phyloP scores from a whole-genome alignment of 2,113 vertebrate genomes.

The Sapajus apella region DNA sequence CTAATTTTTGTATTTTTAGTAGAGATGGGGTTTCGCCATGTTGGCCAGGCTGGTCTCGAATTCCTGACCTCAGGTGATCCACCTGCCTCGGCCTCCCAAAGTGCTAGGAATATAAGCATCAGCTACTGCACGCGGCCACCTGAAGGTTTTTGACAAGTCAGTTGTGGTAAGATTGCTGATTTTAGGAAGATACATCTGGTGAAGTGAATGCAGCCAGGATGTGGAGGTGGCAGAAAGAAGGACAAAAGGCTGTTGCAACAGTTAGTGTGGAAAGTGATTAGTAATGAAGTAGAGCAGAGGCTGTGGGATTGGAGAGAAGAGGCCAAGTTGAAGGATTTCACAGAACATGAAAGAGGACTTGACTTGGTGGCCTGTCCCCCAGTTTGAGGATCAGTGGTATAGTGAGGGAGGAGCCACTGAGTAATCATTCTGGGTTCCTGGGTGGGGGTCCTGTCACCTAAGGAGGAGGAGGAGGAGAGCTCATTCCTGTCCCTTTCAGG shows the following conservation, averaged over 20 bases:
- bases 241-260: not conserved
- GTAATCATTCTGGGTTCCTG: not conserved
- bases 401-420: not conserved
- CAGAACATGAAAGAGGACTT: not conserved
- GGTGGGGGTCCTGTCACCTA: not conserved
- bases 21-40: not conserved
- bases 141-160: not conserved
- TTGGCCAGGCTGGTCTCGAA: not conserved
- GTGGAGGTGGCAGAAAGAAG: slow-evolving; percentile 8
- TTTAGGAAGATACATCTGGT: not conserved
- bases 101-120: not conserved
- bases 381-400: not conserved
- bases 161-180: not conserved
- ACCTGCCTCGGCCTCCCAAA: not conserved
- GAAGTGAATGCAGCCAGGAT: not conserved
- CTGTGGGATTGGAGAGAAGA: not conserved
- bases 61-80: not conserved
- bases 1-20: not conserved
- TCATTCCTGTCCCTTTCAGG: not conserved
- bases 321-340: not conserved
- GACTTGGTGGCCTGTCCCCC: not conserved
- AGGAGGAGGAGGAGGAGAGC: not conserved
- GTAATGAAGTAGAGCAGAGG: not conserved
- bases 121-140: not conserved
- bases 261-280: not conserved